These are phyloP conservation scores for Ageneiosus marmoratus DNA, from an alignment of 2,113 vertebrate species.

Conservation along the genomic window DNA sequence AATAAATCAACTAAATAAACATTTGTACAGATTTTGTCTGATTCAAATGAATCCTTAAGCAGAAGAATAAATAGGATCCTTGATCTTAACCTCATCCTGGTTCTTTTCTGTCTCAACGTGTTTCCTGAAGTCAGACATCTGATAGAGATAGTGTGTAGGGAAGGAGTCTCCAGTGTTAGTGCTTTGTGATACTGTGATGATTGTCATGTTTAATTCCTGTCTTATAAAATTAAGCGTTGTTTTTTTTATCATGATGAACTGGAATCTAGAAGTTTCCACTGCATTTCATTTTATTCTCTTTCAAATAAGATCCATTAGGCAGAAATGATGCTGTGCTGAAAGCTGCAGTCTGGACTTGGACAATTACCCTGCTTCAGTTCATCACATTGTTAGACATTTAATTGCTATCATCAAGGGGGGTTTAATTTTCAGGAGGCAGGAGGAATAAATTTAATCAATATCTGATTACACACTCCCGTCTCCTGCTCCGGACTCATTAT, in stretches of 20 bases:
- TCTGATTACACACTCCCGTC: constrained; percentile 2
- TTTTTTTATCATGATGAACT: neutral
- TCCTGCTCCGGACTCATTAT: neutral
- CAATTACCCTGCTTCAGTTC: constrained; percentile 18
- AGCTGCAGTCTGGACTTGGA: neutral
- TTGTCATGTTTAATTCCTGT: neutral
- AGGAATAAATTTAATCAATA: constrained; percentile 33
- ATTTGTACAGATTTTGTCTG: too few species aligned
- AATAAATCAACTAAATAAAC: too few species aligned
- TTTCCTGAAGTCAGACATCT: neutral
- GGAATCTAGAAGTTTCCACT: neutral
- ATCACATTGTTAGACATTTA: constrained; percentile 26
- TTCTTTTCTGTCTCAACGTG: too few species aligned
- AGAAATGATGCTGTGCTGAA: neutral
- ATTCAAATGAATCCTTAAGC: too few species aligned
- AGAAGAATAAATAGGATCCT: too few species aligned
- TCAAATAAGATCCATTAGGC: neutral
- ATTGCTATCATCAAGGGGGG: constrained; percentile 21
- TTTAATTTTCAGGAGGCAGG: constrained; percentile 14
- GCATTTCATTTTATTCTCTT: neutral
- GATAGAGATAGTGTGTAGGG: neutral
- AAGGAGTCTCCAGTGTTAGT: neutral
- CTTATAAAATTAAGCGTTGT: neutral
- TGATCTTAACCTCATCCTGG: neutral
- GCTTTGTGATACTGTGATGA: neutral